A percentile compares a stretch with the other conserved stretches of the same genome.
phyloP scores from a whole-genome alignment of 2,797 vertebrate genomes.

The Tokudaia tokunoshimensis region DNA sequence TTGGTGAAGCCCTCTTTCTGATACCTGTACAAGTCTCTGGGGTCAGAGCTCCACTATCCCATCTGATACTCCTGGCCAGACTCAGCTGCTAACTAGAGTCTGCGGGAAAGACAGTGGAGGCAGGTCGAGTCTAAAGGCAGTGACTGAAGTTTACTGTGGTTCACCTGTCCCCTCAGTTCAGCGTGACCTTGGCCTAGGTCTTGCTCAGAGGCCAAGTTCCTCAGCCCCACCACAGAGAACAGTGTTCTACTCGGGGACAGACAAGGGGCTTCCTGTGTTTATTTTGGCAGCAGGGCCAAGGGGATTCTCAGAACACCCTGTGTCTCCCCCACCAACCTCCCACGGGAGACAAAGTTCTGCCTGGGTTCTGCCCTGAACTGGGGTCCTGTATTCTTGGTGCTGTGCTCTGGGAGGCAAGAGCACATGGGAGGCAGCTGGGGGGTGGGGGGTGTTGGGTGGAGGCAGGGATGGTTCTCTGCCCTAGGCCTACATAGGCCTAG shows the following conservation, averaged over 20 bases:
- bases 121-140: neutral
- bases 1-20: slow-evolving; percentile 55
- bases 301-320: neutral
- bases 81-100: slow-evolving; percentile 53
- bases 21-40: slow-evolving; percentile 53
- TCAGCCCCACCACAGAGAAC: neutral
- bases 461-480: neutral
- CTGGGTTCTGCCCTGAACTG: slow-evolving; percentile 1
- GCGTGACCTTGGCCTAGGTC: neutral
- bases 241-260: slow-evolving; percentile 26
- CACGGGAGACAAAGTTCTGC: neutral
- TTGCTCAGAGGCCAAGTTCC: neutral
- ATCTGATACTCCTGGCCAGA: neutral
- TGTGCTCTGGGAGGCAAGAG: slow-evolving; percentile 56
- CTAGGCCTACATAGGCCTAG: slow-evolving; percentile 38
- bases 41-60: slow-evolving; percentile 38
- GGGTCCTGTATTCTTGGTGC: slow-evolving; percentile 77
- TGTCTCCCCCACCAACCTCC: neutral
- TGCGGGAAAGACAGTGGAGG: slow-evolving; percentile 26
- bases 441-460: neutral
- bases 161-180: neutral
- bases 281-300: neutral
- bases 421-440: neutral
- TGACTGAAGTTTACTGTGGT: neutral
- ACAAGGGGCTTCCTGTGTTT: neutral